phyloP scores from a whole-genome alignment of 2,797 vertebrate species.

The Euthynnus affinis region DNA sequence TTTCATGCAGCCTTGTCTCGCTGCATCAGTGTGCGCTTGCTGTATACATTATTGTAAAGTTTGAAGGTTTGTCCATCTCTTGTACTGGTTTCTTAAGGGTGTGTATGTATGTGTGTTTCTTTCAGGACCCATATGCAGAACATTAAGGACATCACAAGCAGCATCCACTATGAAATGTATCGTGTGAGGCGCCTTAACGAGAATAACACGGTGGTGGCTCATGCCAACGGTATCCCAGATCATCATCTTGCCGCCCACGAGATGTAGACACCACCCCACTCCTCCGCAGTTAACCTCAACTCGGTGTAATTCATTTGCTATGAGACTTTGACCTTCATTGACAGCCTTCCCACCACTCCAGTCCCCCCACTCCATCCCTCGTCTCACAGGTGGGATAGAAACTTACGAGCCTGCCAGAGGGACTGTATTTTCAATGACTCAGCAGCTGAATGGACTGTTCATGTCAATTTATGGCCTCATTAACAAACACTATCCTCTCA shows the following conservation, averaged over 20 bases:
- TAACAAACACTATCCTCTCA: constrained; percentile 57
- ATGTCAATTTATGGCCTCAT: constrained; percentile 57
- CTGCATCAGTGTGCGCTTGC: background rate
- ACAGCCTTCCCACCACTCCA: constrained; percentile 42
- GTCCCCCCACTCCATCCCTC: constrained; percentile 47
- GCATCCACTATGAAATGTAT: constrained; percentile 98
- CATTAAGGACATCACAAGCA: constrained; percentile 99
- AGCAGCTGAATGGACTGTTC: constrained; percentile 48
- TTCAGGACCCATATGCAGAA: constrained; percentile 98
- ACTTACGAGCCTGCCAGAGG: constrained; percentile 56
- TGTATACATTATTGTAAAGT: background rate
- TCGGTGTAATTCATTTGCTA: constrained; percentile 22
- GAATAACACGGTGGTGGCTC: constrained; percentile 83
- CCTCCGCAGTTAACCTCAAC: constrained; percentile 9
- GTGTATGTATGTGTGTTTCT: background rate
- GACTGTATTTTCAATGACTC: constrained; percentile 59
- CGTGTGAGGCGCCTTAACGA: constrained; percentile 96
- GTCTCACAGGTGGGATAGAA: constrained; percentile 61
- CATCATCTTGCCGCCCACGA: constrained; percentile 91
- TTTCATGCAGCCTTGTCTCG: background rate
- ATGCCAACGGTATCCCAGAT: constrained; percentile 89
- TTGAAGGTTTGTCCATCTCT: background rate
- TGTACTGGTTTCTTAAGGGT: background rate
- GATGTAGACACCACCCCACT: constrained; percentile 86
- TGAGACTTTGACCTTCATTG: constrained; percentile 57